phyloP scores from a whole-genome alignment of 2,797 vertebrate genomes.

The Botia kubotai region DNA sequence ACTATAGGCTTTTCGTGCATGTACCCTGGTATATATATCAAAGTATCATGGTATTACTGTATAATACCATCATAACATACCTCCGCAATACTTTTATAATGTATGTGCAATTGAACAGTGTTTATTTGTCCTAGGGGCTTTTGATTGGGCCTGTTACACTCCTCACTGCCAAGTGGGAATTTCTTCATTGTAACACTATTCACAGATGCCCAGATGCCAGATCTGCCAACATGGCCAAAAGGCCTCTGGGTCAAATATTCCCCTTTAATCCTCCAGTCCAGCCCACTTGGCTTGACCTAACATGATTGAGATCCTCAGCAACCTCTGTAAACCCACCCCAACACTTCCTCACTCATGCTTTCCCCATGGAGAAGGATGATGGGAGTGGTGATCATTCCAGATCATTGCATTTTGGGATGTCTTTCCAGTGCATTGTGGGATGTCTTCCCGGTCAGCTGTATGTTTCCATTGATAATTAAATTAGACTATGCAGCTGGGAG shows the following conservation, averaged over 20 bases:
- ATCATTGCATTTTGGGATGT: constrained; percentile 10
- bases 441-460: constrained; percentile 23
- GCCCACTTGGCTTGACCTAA: constrained; percentile 50
- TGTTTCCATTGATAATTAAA: constrained; percentile 17
- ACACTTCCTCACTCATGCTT: constrained; percentile 14
- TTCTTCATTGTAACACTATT: constrained; percentile 68
- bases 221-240: constrained; percentile 49
- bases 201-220: constrained; percentile 57
- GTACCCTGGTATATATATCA: too few species aligned
- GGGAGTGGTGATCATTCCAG: constrained; percentile 56
- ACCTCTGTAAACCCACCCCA: constrained; percentile 38
- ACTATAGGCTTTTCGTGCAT: too few species aligned
- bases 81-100: not conserved
- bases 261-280: constrained; percentile 50
- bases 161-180: constrained; percentile 69
- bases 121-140: constrained; percentile 51
- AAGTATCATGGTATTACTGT: too few species aligned
- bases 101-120: not conserved
- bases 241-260: constrained; percentile 59
- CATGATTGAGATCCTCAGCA: constrained; percentile 36
- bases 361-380: constrained; percentile 41
- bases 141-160: constrained; percentile 2
- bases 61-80: not conserved
- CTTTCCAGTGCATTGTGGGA: constrained; percentile 29
- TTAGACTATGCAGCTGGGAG: constrained; percentile 31